Conservation (phyloP, 1,140 invertebrate species). For the Prorops nasuta region DNA sequence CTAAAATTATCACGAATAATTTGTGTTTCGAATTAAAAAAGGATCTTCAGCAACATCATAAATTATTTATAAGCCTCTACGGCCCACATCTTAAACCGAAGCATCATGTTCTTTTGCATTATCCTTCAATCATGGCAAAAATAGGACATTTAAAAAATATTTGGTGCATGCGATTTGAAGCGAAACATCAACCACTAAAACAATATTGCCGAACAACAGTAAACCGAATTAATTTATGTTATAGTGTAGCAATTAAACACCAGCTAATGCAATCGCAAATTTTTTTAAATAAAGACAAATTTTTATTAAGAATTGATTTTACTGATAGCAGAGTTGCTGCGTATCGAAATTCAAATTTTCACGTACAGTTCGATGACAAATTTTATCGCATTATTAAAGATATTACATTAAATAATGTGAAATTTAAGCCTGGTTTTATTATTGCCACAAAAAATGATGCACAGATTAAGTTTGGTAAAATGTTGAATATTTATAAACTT, state of each 20-base stretch:
- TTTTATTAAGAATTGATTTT: no score
- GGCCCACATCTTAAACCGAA: conserved; percentile 6
- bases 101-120: conserved; percentile 2
- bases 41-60: conserved; percentile 1
- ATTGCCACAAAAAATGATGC: no score
- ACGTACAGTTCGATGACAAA: no score
- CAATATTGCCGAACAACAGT: not conserved
- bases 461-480: no score
- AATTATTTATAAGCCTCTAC: conserved; percentile 7
- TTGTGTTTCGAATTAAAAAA: not conserved
- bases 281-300: no score
- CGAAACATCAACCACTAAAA: conserved; percentile 7
- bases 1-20: not conserved
- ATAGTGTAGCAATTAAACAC: not conserved
- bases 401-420: no score
- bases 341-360: no score
- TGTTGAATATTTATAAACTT: no score
- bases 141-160: not conserved
- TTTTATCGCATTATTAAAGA: no score
- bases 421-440: no score
- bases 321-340: no score
- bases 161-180: conserved; percentile 6
- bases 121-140: not conserved
- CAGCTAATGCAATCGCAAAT: no score
- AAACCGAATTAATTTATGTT: not conserved